Evolutionary conservation across 1,140 invertebrate species (phyloP), one percentile per base, ranked within the genome.

Genomic region (Drosophila pseudoananassae): DNA sequence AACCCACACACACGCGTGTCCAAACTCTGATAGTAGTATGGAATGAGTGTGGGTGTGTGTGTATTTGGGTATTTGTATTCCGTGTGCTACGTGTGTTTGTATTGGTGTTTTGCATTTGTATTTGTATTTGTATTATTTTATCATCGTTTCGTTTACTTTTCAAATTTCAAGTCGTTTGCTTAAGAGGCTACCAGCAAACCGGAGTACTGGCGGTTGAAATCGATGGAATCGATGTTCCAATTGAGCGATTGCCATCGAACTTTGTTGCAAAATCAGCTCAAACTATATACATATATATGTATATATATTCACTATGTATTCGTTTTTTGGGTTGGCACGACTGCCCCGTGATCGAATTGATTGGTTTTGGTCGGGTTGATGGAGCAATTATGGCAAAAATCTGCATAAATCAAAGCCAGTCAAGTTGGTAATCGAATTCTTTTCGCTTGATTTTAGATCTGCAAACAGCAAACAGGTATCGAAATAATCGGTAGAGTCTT

Each of bases 111-210:
- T 23, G 43, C 15, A 36, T 57, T 50, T 71, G 54, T 55, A 23
- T 51, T 47, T 71, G 33, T 72, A 38, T 78, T 78, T 78, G 70
- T 78, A 76, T 72, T 81, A 81, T 80, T 81, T 81, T 81, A 81
- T 81, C 78, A 76, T 74, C 75, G 70, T 82, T 82, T 82, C 74
- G 78, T 88, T 87, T 87, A 87, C 82, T 87, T 87, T 87, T 88
- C 76, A 78, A 82, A 87, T 76, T 82, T 87, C 73, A 87, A 87
- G 81, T 87, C 59, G 66, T 77, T 82, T 72, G 65, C 66, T 68
- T 55, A 23, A 31, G 64, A 49, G 66, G 12, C 33, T 43, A 45
- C 31, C 20, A 20, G 20, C 20, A 20, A 20, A 20, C 20, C 25
- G 15, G n/a, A 60, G 40, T 10, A 38, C n/a, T 40, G 38, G 14